Conservation (phyloP, 2,113 vertebrate genomes). For the Passer domesticus region DNA sequence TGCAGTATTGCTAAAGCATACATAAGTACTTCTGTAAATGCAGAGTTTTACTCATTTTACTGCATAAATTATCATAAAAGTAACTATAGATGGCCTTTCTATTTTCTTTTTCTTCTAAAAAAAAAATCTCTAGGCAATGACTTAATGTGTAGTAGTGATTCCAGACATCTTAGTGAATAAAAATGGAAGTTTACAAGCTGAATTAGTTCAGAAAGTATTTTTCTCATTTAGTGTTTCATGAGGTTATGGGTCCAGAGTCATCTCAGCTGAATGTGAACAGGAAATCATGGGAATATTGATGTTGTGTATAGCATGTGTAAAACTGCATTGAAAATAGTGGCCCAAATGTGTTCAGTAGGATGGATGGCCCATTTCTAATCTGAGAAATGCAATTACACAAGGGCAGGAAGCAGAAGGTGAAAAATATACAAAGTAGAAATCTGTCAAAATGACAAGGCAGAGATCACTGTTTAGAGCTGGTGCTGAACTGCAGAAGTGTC, state of each 20-base stretch:
- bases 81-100: background rate
- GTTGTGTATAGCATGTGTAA: background rate
- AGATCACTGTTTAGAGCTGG: background rate
- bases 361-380: background rate
- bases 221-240: background rate
- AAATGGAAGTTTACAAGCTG: background rate
- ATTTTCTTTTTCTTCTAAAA: background rate
- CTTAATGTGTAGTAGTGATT: background rate
- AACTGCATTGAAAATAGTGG: background rate
- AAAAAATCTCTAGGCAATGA: background rate
- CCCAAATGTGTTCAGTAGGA: background rate
- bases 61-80: background rate
- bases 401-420: background rate
- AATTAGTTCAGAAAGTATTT: slow-evolving; percentile 3
- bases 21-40: background rate
- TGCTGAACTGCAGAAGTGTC: background rate
- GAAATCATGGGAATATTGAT: background rate
- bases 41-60: background rate
- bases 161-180: background rate
- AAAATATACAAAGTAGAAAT: background rate
- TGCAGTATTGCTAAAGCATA: background rate
- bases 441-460: background rate
- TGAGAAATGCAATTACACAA: slow-evolving; percentile 5
- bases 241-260: background rate
- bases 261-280: background rate